A percentile compares a stretch with the other conserved stretches of the same genome.
Evolutionary conservation across 1,140 invertebrate genomes (phyloP).

Genomic region (Micrasema longulum): DNA sequence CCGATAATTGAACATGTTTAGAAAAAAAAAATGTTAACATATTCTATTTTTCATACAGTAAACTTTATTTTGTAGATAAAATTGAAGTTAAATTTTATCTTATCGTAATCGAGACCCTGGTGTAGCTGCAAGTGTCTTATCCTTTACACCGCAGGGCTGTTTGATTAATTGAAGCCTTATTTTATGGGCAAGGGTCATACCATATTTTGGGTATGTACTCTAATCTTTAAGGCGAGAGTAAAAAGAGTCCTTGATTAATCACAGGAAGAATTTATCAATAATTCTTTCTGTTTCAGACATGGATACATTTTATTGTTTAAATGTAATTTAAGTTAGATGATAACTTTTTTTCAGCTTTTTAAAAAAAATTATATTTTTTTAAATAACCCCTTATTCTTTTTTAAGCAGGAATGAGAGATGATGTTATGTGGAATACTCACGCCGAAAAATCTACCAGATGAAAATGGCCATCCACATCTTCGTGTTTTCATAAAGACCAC

Average conservation of each 20-base stretch:
- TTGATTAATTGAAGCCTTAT: constrained; percentile 63
- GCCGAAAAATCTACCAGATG: constrained; percentile 17
- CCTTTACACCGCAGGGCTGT: too few relatives aligned
- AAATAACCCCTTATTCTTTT: constrained; percentile 40
- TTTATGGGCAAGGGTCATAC: constrained; percentile 65
- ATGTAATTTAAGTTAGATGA: constrained; percentile 31
- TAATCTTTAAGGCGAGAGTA: constrained; percentile 68
- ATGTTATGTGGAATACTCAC: constrained; percentile 9
- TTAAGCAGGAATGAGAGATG: constrained; percentile 25
- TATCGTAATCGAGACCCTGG: too few relatives aligned
- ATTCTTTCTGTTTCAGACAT: constrained; percentile 60
- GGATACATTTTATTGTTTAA: constrained; percentile 57
- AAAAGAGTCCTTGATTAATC: constrained; percentile 63
- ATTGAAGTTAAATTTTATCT: too few relatives aligned
- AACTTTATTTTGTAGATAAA: too few relatives aligned
- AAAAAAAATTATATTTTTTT: background rate
- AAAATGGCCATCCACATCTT: constrained; percentile 46
- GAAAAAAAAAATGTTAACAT: too few relatives aligned
- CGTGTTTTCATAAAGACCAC: constrained; percentile 67
- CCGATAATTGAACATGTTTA: too few relatives aligned
- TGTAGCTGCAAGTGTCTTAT: too few relatives aligned
- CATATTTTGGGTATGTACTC: constrained; percentile 72
- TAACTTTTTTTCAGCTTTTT: constrained; percentile 9
- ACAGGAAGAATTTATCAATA: constrained; percentile 56
- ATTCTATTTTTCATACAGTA: too few relatives aligned